A percentile compares a stretch with the other conserved stretches of the same genome.
Conservation (phyloP, 1,140 invertebrate species). For the Onthophagus taurus region DNA sequence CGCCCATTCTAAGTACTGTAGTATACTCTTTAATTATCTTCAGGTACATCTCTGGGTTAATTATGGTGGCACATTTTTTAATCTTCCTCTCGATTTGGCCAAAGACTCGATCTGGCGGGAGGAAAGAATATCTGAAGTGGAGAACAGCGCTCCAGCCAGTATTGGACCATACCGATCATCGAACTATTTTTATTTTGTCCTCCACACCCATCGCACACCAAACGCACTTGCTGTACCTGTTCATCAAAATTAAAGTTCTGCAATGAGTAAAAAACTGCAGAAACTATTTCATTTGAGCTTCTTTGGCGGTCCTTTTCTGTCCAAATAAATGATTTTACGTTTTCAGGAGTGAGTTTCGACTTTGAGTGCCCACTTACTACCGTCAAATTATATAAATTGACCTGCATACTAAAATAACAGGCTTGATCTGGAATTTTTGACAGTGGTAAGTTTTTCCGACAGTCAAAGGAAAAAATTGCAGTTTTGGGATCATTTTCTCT, state of each 20-base stretch:
- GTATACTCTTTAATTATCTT: conserved; percentile 5
- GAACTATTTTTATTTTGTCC: conserved; percentile 13
- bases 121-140: conserved; percentile 5
- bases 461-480: conserved; percentile 31
- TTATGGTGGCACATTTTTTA: background rate
- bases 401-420: conserved; percentile 21
- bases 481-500: background rate
- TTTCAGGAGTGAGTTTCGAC: conserved; percentile 19
- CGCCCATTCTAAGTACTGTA: background rate
- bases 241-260: background rate
- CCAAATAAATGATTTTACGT: conserved; percentile 27
- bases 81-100: conserved; percentile 3
- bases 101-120: background rate
- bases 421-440: conserved; percentile 31
- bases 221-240: conserved; percentile 1
- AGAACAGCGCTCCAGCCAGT: background rate
- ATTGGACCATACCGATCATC: conserved; percentile 4
- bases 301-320: conserved; percentile 29
- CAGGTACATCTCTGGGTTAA: background rate
- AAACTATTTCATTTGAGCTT: conserved; percentile 30
- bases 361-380: conserved; percentile 7
- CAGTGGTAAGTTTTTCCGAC: conserved; percentile 34
- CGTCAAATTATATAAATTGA: conserved; percentile 8
- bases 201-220: conserved; percentile 11
- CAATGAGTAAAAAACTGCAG: conserved; percentile 6